phyloP scores from a whole-genome alignment of 2,888 invertebrate genomes.

The Campoplex capitator region DNA sequence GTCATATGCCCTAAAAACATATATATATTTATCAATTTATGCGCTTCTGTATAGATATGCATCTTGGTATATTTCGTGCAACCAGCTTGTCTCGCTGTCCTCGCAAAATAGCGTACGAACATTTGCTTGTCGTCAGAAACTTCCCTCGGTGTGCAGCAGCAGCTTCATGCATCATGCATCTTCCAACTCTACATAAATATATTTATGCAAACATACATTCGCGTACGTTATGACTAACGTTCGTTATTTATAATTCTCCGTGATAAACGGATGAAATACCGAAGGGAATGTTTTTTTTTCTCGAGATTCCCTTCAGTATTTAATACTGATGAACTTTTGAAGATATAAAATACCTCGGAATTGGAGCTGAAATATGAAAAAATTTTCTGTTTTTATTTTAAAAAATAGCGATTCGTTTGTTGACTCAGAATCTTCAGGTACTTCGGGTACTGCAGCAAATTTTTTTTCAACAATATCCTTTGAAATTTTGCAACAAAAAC shows the following conservation, averaged over 20 bases:
- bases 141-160: background rate
- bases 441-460: too few species aligned
- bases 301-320: too few species aligned
- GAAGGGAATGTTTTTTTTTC: too few species aligned
- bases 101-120: background rate
- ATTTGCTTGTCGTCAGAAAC: slow-evolving; percentile 21
- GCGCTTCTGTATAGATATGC: background rate
- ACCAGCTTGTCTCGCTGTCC: background rate
- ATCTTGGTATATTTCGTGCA: background rate
- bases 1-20: background rate
- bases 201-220: background rate
- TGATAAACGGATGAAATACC: background rate
- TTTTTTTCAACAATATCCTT: too few species aligned
- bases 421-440: too few species aligned
- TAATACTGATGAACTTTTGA: too few species aligned
- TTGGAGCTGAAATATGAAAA: too few species aligned
- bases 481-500: too few species aligned
- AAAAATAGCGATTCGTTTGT: too few species aligned
- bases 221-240: background rate
- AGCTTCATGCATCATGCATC: slow-evolving; percentile 24
- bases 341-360: too few species aligned
- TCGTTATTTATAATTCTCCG: background rate
- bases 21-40: slow-evolving; percentile 6
- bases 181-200: background rate
- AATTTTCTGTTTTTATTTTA: too few species aligned